Evolutionary conservation across 35 echinoderm and acorn worm genomes (phyloP).

Genomic region (Stichopus chloronotus): DNA sequence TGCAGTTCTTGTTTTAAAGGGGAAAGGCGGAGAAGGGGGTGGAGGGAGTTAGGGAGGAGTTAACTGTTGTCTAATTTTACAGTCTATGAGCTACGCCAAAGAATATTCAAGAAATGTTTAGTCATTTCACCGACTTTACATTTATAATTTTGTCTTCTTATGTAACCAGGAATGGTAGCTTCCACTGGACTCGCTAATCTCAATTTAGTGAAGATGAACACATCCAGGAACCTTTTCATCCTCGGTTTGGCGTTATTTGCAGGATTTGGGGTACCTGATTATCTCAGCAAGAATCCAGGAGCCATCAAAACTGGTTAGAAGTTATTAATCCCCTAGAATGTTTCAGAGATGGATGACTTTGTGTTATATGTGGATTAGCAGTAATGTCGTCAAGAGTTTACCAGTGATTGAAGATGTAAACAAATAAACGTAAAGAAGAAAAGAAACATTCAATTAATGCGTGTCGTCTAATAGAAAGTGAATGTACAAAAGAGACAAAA

Average conservation of each 20-base stretch:
- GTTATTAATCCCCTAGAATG: neutral
- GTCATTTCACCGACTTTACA: too few relatives aligned
- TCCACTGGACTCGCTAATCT: constrained; percentile 54
- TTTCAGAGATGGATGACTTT: neutral
- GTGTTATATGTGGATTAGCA: neutral
- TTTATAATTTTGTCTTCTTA: neutral
- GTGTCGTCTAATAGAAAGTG: neutral
- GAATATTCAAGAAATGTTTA: too few relatives aligned
- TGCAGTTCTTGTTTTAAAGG: too few relatives aligned
- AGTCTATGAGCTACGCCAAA: too few relatives aligned
- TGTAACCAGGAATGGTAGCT: constrained; percentile 39
- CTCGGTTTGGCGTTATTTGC: constrained; percentile 39
- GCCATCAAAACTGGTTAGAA: constrained; percentile 56
- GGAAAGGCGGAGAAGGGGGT: too few relatives aligned
- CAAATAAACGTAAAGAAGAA: neutral
- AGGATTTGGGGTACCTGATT: constrained; percentile 37
- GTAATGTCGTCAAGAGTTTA: neutral
- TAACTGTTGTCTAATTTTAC: too few relatives aligned
- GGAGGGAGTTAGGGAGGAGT: too few relatives aligned
- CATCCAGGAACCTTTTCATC: constrained; percentile 59
- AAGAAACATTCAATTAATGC: neutral
- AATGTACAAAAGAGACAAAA: neutral
- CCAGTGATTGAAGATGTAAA: neutral
- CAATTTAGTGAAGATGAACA: constrained; percentile 39
- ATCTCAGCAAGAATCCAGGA: constrained; percentile 26